phyloP scores from a whole-genome alignment of 2,888 invertebrate species.

The Drosophila mimetica region DNA sequence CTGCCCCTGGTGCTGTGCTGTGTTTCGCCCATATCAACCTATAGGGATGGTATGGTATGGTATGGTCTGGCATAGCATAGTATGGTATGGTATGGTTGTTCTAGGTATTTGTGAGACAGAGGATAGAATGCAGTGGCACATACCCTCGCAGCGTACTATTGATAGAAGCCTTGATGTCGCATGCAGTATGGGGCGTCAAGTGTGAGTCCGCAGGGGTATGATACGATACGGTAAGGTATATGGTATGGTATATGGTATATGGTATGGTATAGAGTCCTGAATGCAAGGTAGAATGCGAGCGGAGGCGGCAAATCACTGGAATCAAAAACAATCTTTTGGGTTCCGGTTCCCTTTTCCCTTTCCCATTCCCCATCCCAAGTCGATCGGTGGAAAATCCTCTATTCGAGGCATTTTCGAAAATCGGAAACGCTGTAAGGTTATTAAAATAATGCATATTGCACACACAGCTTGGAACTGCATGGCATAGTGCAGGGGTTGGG shows the following conservation, averaged over 20 bases:
- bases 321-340: neutral
- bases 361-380: neutral
- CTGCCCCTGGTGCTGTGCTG: slow-evolving; percentile 13
- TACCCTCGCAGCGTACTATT: slow-evolving; percentile 50
- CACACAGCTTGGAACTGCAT: slow-evolving; percentile 8
- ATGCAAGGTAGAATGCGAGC: neutral
- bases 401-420: neutral
- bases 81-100: slow-evolving; percentile 4
- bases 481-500: slow-evolving; percentile 40
- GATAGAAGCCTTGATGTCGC: slow-evolving; percentile 20
- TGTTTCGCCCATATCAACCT: slow-evolving; percentile 11
- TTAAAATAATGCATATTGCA: slow-evolving; percentile 40
- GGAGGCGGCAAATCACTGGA: neutral
- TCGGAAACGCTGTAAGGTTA: slow-evolving; percentile 19
- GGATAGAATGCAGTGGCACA: slow-evolving; percentile 44
- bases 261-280: neutral
- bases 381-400: neutral
- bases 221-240: neutral
- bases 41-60: slow-evolving; percentile 53
- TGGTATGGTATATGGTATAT: neutral
- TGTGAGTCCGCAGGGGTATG: slow-evolving; percentile 1
- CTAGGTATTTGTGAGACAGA: slow-evolving; percentile 35
- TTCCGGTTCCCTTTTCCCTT: too few species aligned
- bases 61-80: too few species aligned
- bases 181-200: neutral